Base-by-base conservation (phyloP, 2,113 vertebrate species). In the Erpornis zantholeuca region DNA sequence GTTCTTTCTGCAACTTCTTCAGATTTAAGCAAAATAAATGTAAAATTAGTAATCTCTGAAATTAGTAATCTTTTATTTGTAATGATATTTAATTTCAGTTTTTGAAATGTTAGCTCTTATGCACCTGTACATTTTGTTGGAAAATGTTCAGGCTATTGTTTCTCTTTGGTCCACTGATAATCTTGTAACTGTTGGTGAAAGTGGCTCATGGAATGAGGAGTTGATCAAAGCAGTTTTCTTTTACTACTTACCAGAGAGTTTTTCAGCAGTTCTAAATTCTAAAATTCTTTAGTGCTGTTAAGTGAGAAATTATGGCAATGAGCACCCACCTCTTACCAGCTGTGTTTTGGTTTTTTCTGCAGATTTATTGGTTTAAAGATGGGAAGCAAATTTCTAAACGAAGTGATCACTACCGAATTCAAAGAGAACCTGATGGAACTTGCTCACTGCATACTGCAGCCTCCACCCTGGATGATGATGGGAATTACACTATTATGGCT, bases 281-380 rank as follows among this genome's bases (percentile, higher is more conserved):
- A 60, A 44, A 73, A 42, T 73, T 73, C 1, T 0, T 61, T 86
- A 49, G 36, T 4, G 5, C 29, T 75, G 4, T 50, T 87, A 83
- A 82, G 81, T 91, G 75, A 66, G 79, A 64, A 86, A 81, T 27
- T 4, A 28, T 61, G 71, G 47, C 44, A 54, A 9, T 24, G 79
- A 76, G 54, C 71, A 53, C 52, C 40, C 42, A 17, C 70, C 59
- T 73, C 86, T 95, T 63, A 88, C 20, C 47, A 69, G 15, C 73
- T 20, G 1, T 53, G 23, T 66, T 77, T 66, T 86, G 47, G 52
- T 94, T 93, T 53, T 47, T 71, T 56, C 72, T 47, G 10, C 96
- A 99, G 99, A 98, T 99, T 71, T 99, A 99, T 97, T 99, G 99
- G 99, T 99, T 99, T 96, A 99, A 99, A 97, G 99, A 99, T 47